These are phyloP conservation scores for Panurus biarmicus DNA, from an alignment of 2,113 vertebrate genomes.

Conservation along the genomic window DNA sequence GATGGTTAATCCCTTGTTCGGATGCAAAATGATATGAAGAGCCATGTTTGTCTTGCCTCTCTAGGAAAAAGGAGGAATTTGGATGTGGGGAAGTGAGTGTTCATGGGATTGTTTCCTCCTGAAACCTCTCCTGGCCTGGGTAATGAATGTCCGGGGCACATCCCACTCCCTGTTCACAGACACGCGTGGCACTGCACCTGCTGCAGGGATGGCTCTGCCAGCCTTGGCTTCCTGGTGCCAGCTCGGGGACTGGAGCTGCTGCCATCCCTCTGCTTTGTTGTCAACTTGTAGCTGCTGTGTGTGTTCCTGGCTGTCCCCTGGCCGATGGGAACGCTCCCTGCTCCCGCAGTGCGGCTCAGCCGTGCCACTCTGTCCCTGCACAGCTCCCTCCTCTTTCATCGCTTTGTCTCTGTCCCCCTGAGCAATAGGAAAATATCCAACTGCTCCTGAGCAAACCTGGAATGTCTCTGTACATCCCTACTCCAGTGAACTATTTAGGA, in stretches of 20 bases:
- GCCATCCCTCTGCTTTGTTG: neutral
- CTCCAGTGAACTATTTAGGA: neutral
- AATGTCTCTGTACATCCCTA: neutral
- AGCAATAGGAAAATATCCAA: neutral
- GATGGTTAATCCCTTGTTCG: constrained; percentile 18
- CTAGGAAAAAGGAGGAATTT: neutral
- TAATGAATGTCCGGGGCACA: rapidly evolving
- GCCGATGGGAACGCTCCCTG: rapidly evolving
- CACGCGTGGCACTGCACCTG: neutral
- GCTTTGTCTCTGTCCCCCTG: neutral
- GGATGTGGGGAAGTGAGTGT: neutral
- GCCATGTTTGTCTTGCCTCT: neutral
- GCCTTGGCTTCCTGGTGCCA: neutral
- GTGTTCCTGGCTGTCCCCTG: neutral
- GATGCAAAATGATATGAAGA: constrained; percentile 15
- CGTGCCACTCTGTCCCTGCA: neutral
- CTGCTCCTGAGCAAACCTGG: neutral
- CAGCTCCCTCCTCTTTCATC: neutral
- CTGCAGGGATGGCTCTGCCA: neutral
- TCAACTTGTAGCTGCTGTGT: neutral
- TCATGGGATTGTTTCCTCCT: neutral
- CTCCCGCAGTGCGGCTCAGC: neutral
- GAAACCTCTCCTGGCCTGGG: neutral
- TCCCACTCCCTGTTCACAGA: rapidly evolving
- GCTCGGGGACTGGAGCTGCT: neutral